phyloP scores from a whole-genome alignment of 2,888 invertebrate species.

The Mimachlamys varia region DNA sequence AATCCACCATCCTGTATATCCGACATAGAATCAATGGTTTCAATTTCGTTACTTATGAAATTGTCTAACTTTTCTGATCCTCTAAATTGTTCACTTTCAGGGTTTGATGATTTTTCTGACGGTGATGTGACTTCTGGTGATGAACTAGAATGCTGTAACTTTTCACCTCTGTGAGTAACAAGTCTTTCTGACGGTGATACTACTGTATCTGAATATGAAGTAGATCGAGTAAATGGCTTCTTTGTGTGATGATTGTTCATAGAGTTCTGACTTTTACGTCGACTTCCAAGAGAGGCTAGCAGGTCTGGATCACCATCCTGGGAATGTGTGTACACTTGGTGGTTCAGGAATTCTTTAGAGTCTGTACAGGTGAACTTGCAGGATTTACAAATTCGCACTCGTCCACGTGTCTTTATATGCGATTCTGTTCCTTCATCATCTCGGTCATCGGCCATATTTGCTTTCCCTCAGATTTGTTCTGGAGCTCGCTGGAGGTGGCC shows the following conservation, averaged over 20 bases:
- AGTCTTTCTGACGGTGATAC: slow-evolving; percentile 32
- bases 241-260: slow-evolving; percentile 22
- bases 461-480: slow-evolving; percentile 43
- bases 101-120: not conserved
- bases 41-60: slow-evolving; percentile 35
- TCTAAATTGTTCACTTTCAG: not conserved
- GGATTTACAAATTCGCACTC: slow-evolving; percentile 72
- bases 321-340: slow-evolving; percentile 70
- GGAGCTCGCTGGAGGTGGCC: slow-evolving; percentile 41
- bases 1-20: slow-evolving; percentile 22
- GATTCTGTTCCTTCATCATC: slow-evolving; percentile 43
- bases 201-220: slow-evolving; percentile 23
- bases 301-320: slow-evolving; percentile 59
- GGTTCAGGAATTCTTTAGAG: slow-evolving; percentile 71
- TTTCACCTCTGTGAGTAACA: slow-evolving; percentile 38
- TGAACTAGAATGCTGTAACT: not conserved
- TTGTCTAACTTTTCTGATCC: not conserved
- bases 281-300: slow-evolving; percentile 47
- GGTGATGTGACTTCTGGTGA: not conserved
- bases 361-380: slow-evolving; percentile 74
- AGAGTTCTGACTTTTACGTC: slow-evolving; percentile 48
- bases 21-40: slow-evolving; percentile 35
- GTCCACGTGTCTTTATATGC: slow-evolving; percentile 56
- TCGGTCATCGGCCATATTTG: slow-evolving; percentile 43
- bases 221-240: slow-evolving; percentile 41